Conservation (phyloP, 1,140 invertebrate species). For the Laodelphax striatellus region DNA sequence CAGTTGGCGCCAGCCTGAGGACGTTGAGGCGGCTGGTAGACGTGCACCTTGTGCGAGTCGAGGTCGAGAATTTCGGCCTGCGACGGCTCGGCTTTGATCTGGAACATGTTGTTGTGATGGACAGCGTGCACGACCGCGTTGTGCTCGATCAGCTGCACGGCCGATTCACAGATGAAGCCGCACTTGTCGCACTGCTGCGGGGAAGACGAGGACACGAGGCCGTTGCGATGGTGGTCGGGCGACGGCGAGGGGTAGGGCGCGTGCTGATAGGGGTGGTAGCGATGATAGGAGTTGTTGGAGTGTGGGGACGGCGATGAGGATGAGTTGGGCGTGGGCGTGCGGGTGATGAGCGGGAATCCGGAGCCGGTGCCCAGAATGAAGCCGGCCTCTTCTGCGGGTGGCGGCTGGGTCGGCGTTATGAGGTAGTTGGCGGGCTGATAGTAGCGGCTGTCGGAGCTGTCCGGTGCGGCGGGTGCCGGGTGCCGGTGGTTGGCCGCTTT, state of each 20-base stretch:
- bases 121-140: conserved; percentile 43
- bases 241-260: conserved; percentile 28
- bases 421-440: not conserved
- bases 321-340: conserved; percentile 15
- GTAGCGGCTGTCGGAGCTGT: conserved; percentile 28
- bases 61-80: conserved; percentile 73
- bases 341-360: conserved; percentile 26
- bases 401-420: not conserved
- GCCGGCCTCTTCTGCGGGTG: conserved; percentile 23
- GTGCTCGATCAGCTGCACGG: conserved; percentile 55
- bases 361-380: conserved; percentile 28
- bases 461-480: conserved; percentile 39
- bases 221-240: conserved; percentile 32
- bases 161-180: conserved; percentile 59
- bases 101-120: conserved; percentile 18
- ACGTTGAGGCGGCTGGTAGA: conserved; percentile 39
- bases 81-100: conserved; percentile 38
- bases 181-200: conserved; percentile 69
- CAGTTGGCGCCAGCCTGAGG: conserved; percentile 7
- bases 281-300: conserved; percentile 13
- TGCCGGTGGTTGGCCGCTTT: conserved; percentile 8
- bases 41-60: conserved; percentile 75
- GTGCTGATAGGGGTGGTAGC: conserved; percentile 34
- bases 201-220: conserved; percentile 40
- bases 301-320: conserved; percentile 15